These are phyloP conservation scores for Eretmochelys imbricata DNA, from an alignment of 2,113 vertebrate genomes.

Conservation along the genomic window DNA sequence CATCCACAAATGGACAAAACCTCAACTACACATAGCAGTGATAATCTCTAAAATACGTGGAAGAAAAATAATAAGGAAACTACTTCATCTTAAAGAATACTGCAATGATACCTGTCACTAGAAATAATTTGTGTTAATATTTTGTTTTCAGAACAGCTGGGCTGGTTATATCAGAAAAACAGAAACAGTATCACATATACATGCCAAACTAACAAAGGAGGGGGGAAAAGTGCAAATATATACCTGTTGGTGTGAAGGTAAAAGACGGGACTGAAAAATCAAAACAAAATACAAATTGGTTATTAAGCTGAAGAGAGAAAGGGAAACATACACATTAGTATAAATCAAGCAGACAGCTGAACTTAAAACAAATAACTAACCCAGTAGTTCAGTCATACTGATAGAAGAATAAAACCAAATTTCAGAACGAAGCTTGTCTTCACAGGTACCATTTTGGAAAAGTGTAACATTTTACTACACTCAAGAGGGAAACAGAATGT, in stretches of 20 bases:
- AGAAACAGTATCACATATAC: constrained; percentile 72
- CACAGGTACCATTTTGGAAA: constrained; percentile 29
- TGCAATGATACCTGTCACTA: constrained; percentile 9
- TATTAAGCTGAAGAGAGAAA: constrained; percentile 88
- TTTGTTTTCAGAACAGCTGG: constrained; percentile 13
- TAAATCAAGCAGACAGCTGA: constrained; percentile 82
- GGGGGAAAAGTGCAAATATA: constrained; percentile 84
- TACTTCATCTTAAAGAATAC: neutral
- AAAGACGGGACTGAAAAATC: constrained; percentile 97
- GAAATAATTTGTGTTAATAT: neutral
- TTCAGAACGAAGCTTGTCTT: constrained; percentile 53
- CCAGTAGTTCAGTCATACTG: constrained; percentile 66
- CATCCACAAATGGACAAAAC: neutral
- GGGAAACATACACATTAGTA: constrained; percentile 86
- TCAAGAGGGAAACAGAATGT: constrained; percentile 7
- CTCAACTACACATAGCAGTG: constrained; percentile 1
- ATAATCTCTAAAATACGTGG: neutral
- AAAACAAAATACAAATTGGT: constrained; percentile 87
- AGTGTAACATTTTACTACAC: constrained; percentile 20
- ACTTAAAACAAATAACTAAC: constrained; percentile 80
- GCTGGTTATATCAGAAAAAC: constrained; percentile 69
- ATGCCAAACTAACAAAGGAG: constrained; percentile 78
- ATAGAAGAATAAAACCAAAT: constrained; percentile 68
- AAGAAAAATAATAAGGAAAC: neutral
- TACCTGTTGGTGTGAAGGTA: constrained; percentile 99